These are phyloP conservation scores for Pipra filicauda DNA, from an alignment of 2,113 vertebrate species.

Conservation along the genomic window DNA sequence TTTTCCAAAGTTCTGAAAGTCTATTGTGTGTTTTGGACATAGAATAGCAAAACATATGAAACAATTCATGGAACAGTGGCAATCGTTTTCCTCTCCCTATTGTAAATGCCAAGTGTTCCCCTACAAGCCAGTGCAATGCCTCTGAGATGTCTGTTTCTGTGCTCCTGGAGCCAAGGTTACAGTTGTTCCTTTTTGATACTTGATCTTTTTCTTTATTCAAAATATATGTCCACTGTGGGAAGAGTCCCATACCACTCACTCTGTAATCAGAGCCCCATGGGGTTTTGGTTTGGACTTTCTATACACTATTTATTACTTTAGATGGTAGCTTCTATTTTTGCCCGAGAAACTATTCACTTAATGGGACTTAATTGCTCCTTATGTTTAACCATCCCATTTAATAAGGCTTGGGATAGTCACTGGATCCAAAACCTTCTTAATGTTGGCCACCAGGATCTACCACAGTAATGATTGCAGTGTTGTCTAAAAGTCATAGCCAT, in stretches of 20 bases:
- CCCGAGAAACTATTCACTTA: not conserved
- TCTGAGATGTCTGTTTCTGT: not conserved
- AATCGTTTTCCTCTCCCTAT: not conserved
- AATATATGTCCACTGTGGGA: not conserved
- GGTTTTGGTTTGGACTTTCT: slow-evolving; percentile 10
- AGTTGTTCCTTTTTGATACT: slow-evolving; percentile 8
- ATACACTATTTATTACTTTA: not conserved
- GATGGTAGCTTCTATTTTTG: slow-evolving; percentile 30
- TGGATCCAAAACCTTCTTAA: not conserved
- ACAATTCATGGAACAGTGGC: not conserved
- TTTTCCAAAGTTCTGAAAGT: not conserved
- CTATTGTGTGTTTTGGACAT: not conserved
- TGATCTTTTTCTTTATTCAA: slow-evolving; percentile 12
- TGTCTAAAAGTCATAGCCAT: not conserved
- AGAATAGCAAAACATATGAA: not conserved
- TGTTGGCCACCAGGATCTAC: not conserved
- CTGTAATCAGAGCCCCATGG: slow-evolving; percentile 27
- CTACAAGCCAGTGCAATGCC: not conserved
- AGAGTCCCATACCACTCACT: not conserved
- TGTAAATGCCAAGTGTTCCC: not conserved
- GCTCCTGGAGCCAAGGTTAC: not conserved
- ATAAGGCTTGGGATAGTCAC: not conserved
- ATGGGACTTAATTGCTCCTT: slow-evolving; percentile 23
- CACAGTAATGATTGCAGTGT: not conserved
- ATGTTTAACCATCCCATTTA: slow-evolving; percentile 18